Evolutionary conservation across 1,140 invertebrate genomes (phyloP), one percentile per base, ranked within the genome.

Genomic region (Marisa cornuarietis): DNA sequence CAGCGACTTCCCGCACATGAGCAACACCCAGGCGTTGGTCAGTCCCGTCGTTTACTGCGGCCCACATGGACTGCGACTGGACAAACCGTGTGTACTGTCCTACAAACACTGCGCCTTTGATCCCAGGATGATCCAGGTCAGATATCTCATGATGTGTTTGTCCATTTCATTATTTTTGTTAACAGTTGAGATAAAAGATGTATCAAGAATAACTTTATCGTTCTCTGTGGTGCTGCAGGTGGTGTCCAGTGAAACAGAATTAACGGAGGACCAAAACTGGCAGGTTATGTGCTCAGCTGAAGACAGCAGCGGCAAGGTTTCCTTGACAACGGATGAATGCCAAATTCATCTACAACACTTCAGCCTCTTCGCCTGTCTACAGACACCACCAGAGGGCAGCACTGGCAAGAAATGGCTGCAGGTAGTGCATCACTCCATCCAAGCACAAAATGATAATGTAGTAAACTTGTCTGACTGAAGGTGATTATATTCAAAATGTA

Each of bases 11-110:
- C 87, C 87, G 16, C 8, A 49, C 0, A 85, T 88, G 85, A 66
- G 69, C 31, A 71, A 81, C 26, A 73, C 66, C 13, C 78, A 86
- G 71, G 83, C 85, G 49, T 76, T 87, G 22, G 85, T 88, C 0
- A 87, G 85, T 51, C 87, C 87, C 3, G 84, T 88, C 0, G 84
- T 88, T 1, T 88, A 85, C 77, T 86, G 85, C 16, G 87, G 87
- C 0, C 87, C 87, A 0, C 85, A 87, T 75, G 85, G 84, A 16
- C 66, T 86, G 4, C 84, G 83, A 72, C 80, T 88, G 16, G 71
- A 85, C 4, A 85, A 84, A 61, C 82, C 81, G 13, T 86, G 85
- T 24, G 72, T 79, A 13, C 76, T 88, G 5, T 75, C 62, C 11
- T 88, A 79, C 75, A 85, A 82, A 54, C 87, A 88, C 73, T 88